Conservation (phyloP, 1,140 invertebrate genomes). For the Brachionus paranguensis region DNA sequence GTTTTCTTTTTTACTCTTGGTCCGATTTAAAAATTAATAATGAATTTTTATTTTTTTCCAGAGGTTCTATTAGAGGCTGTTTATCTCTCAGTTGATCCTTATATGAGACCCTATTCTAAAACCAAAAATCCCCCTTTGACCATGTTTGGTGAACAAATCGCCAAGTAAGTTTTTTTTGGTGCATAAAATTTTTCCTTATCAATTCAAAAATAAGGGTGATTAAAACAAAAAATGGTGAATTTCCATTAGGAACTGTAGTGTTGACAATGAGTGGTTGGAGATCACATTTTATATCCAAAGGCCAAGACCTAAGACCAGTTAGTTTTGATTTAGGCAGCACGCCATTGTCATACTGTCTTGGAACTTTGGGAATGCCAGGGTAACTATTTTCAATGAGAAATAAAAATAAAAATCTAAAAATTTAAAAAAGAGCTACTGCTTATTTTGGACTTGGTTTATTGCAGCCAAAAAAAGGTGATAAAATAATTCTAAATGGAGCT, state of each 20-base stretch:
- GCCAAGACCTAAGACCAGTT: conserved; percentile 45
- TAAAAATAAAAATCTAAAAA: background rate
- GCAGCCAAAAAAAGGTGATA: conserved; percentile 64
- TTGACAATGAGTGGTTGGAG: conserved; percentile 63
- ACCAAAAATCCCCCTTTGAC: conserved; percentile 35
- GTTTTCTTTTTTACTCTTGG: no score
- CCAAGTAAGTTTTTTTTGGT: background rate
- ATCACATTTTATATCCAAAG: conserved; percentile 52
- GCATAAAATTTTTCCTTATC: background rate
- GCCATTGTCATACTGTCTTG: conserved; percentile 61
- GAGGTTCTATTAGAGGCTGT: conserved; percentile 64
- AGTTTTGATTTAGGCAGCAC: conserved; percentile 58
- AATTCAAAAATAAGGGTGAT: conserved; percentile 49
- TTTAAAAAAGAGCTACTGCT: conserved; percentile 62
- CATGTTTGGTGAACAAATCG: conserved; percentile 40
- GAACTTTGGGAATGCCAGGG: conserved; percentile 64
- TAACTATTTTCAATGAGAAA: conserved; percentile 45
- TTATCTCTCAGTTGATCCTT: conserved; percentile 67
- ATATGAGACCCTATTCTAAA: conserved; percentile 58
- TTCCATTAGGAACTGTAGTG: conserved; percentile 61
- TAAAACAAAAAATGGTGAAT: conserved; percentile 61
- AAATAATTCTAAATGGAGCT: conserved; percentile 61
- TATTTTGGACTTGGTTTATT: conserved; percentile 68
- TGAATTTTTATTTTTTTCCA: conserved; percentile 43
- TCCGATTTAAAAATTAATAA: background rate